Conservation (phyloP, 2,113 vertebrate species). For the Petaurus breviceps region DNA sequence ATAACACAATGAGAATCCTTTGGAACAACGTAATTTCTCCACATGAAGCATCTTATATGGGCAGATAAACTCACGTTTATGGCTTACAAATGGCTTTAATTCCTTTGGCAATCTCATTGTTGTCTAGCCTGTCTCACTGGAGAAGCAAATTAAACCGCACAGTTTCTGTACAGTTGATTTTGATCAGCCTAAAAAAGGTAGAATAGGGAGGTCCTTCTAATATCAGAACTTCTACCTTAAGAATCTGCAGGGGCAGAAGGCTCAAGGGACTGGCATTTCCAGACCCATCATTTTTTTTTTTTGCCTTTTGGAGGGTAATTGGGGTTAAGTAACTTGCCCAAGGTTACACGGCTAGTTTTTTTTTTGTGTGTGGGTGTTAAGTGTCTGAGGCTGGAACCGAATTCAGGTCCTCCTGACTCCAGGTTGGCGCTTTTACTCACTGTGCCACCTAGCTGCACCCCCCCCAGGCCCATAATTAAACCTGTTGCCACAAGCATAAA, state of each 20-base stretch:
- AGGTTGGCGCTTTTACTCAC: too few relatives aligned
- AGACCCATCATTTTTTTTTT: too few relatives aligned
- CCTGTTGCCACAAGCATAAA: background rate
- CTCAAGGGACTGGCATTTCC: background rate
- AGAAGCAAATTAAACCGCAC: background rate
- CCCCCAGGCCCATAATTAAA: background rate
- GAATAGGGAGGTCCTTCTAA: background rate
- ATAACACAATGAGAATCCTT: background rate
- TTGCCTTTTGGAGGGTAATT: too few relatives aligned
- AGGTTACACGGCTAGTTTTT: too few relatives aligned
- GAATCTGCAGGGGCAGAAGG: background rate
- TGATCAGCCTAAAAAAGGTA: background rate
- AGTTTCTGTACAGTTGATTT: background rate
- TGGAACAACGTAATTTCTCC: background rate
- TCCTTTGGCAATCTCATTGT: background rate
- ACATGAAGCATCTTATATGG: background rate
- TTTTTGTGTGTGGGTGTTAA: too few relatives aligned
- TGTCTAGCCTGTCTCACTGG: background rate
- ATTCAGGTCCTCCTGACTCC: too few relatives aligned
- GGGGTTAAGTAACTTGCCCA: too few relatives aligned
- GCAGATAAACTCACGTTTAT: background rate
- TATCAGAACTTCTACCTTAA: background rate
- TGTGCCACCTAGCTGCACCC: too few relatives aligned
- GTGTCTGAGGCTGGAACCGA: too few relatives aligned
- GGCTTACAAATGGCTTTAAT: background rate